Evolutionary conservation across 2,113 vertebrate genomes (phyloP).

Genomic region (Limanda limanda): DNA sequence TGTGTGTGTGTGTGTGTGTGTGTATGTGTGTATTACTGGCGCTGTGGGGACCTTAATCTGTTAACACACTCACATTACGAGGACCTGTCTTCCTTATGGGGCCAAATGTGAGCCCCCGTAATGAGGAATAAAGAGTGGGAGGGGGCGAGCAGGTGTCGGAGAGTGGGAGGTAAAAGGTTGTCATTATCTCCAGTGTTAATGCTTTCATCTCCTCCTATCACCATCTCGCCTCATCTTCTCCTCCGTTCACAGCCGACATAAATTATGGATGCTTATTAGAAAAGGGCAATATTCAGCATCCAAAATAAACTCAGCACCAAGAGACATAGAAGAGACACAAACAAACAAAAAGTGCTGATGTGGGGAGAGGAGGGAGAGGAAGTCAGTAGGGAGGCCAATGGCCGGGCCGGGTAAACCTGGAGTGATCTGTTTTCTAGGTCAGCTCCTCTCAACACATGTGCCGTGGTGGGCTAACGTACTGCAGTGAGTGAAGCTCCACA

Average conservation of each 20-base stretch:
- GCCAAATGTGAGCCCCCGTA: slow-evolving; percentile 6
- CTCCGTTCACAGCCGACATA: slow-evolving; percentile 69
- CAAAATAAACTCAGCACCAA: slow-evolving; percentile 73
- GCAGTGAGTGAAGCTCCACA: slow-evolving; percentile 8
- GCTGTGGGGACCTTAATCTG: neutral
- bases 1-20: neutral
- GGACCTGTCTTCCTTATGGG: neutral
- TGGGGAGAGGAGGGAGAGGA: neutral
- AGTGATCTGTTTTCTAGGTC: neutral
- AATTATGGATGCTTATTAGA: slow-evolving; percentile 86
- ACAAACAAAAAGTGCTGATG: neutral
- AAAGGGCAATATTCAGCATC: slow-evolving; percentile 83
- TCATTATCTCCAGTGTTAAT: slow-evolving; percentile 61
- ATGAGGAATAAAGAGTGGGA: slow-evolving; percentile 47
- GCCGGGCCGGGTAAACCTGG: too few species aligned
- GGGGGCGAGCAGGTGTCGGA: slow-evolving; percentile 51
- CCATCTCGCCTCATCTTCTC: slow-evolving; percentile 35
- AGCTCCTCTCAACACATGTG: slow-evolving; percentile 11
- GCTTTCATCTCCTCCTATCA: slow-evolving; percentile 67
- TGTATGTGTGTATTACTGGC: neutral
- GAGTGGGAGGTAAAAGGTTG: slow-evolving; percentile 63
- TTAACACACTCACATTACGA: neutral
- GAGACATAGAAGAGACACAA: neutral
- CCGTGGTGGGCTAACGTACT: slow-evolving; percentile 11
- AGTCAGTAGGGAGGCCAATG: neutral